Conservation (phyloP, 2,888 invertebrate species). For the Rugalucina vietnamica region DNA sequence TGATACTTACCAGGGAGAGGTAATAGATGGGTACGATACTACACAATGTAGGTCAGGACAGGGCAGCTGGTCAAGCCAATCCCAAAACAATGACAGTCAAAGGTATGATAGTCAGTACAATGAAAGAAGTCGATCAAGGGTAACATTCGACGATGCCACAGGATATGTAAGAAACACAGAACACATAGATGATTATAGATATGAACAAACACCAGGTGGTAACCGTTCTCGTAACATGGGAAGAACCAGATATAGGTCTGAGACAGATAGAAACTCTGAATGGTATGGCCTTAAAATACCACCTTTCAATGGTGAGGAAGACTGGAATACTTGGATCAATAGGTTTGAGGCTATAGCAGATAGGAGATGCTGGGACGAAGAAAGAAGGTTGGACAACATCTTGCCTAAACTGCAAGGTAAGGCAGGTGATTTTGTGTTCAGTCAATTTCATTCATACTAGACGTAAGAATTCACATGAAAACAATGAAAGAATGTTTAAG, state of each 20-base stretch:
- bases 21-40: no score
- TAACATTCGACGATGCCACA: not conserved
- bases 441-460: slow-evolving; percentile 18
- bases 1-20: no score
- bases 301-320: slow-evolving; percentile 40
- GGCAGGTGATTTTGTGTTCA: slow-evolving; percentile 55
- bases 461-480: not conserved
- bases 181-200: no score
- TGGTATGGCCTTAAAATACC: slow-evolving; percentile 22
- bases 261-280: no score
- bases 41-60: no score
- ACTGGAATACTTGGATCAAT: slow-evolving; percentile 49
- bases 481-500: not conserved
- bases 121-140: not conserved
- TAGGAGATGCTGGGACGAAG: slow-evolving; percentile 20
- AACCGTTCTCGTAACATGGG: no score
- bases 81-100: not conserved
- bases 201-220: no score
- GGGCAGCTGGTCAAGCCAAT: no score
- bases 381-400: slow-evolving; percentile 39
- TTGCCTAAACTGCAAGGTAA: slow-evolving; percentile 46
- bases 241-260: no score
- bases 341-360: slow-evolving; percentile 42
- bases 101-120: not conserved
- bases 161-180: not conserved